Conservation (phyloP, 2,113 vertebrate genomes). For the Desmodus rotundus region DNA sequence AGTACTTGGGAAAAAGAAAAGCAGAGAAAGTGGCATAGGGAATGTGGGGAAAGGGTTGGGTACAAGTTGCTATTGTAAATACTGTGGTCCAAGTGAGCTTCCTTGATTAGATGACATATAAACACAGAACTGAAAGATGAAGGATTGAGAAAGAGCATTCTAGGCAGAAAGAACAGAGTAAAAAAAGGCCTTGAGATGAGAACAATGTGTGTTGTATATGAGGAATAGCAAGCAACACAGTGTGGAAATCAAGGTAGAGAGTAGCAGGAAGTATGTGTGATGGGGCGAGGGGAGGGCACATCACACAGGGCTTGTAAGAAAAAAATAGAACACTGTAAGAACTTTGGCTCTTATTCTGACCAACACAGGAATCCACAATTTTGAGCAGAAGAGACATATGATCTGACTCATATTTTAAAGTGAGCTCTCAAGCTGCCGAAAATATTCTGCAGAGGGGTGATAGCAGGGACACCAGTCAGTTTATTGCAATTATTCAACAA, state of each 20-base stretch:
- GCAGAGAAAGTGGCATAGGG: neutral
- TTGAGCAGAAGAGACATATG: neutral
- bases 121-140: neutral
- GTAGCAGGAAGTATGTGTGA: neutral
- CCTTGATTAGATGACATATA: neutral
- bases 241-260: neutral
- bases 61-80: neutral
- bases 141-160: neutral
- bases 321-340: neutral
- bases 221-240: neutral
- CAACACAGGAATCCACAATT: neutral
- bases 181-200: neutral
- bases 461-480: neutral
- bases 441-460: neutral
- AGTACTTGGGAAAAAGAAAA: neutral
- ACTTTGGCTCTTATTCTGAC: neutral
- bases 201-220: neutral
- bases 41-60: neutral
- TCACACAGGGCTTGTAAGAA: neutral
- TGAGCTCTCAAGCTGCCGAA: neutral
- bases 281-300: rapidly evolving
- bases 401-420: neutral
- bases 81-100: neutral
- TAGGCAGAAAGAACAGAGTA: neutral
- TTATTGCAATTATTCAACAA: neutral